phyloP scores from a whole-genome alignment of 1,140 invertebrate genomes.

The Lucilia sericata region DNA sequence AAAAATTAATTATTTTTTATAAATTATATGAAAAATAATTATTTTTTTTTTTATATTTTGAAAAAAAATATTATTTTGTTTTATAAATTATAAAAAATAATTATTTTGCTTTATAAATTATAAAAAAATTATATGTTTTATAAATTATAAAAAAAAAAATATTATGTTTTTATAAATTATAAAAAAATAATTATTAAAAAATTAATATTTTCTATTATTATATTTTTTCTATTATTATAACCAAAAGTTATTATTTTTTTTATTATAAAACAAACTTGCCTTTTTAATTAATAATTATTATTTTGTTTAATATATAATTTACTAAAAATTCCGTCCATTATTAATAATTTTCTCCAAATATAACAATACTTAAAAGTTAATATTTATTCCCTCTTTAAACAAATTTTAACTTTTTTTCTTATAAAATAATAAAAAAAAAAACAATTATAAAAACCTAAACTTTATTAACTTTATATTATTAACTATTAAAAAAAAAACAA shows the following conservation, averaged over 20 bases:
- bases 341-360: constrained; percentile 9
- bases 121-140: constrained; percentile 55
- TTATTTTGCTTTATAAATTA: neutral
- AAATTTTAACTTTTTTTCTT: constrained; percentile 12
- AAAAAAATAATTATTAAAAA: neutral
- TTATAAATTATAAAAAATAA: constrained; percentile 44
- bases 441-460: constrained; percentile 11
- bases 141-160: neutral
- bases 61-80: neutral
- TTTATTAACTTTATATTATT: constrained; percentile 32
- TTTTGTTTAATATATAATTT: neutral
- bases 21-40: too few species aligned
- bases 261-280: neutral
- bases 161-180: neutral
- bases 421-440: neutral
- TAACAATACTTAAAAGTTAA: constrained; percentile 32
- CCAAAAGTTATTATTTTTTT: too few species aligned
- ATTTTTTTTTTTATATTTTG: too few species aligned
- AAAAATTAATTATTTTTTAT: too few species aligned
- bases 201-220: too few species aligned
- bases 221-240: too few species aligned
- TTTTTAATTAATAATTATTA: too few species aligned
- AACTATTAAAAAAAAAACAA: neutral
- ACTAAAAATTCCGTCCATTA: constrained; percentile 38
- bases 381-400: neutral